Evolutionary conservation across 2,113 vertebrate genomes (phyloP).

Genomic region (Phrynocephalus versicolor): DNA sequence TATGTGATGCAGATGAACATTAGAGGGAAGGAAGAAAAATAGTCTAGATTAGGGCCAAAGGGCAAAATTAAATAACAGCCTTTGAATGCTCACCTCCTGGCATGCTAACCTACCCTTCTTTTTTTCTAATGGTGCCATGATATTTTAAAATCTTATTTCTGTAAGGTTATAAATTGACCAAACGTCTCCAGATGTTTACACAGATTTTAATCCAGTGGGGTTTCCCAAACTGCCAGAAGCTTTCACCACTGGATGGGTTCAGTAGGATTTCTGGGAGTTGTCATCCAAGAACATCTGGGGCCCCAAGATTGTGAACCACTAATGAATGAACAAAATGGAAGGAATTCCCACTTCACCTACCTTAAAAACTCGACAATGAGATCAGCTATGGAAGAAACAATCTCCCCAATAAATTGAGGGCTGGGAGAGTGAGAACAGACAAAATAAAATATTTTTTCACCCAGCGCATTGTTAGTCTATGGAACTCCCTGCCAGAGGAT

Average conservation of each 20-base stretch:
- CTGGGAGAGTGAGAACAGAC: no score
- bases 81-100: slow-evolving; percentile 65
- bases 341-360: no score
- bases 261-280: no score
- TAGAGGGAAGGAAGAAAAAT: no score
- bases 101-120: slow-evolving; percentile 57
- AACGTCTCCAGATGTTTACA: slow-evolving; percentile 81
- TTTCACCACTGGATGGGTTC: no score
- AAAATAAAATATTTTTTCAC: not conserved
- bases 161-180: slow-evolving; percentile 78
- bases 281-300: no score
- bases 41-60: slow-evolving; percentile 12
- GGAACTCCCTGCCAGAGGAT: no score
- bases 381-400: not conserved
- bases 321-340: no score
- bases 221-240: no score
- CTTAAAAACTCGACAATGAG: slow-evolving; percentile 50
- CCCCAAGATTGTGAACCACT: no score
- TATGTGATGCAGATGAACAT: no score
- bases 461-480: no score
- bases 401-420: slow-evolving; percentile 70
- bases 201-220: slow-evolving; percentile 75
- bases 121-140: slow-evolving; percentile 64
- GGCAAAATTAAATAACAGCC: slow-evolving; percentile 43
- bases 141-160: slow-evolving; percentile 77